phyloP scores from a whole-genome alignment of 2,888 invertebrate species.

The Drosophila colorata region DNA sequence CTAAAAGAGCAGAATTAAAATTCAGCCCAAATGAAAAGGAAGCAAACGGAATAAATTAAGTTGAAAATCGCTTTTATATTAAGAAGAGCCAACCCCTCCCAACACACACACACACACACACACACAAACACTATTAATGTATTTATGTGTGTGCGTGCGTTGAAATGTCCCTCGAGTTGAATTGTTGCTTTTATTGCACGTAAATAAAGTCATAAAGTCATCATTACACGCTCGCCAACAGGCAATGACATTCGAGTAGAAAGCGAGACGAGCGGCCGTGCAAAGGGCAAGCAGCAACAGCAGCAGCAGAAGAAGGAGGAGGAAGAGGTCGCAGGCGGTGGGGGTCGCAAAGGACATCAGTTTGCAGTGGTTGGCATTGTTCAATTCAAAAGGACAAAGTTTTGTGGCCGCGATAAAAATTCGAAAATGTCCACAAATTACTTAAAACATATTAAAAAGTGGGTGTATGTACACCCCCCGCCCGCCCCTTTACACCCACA shows the following conservation, averaged over 20 bases:
- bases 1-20: constrained; percentile 65
- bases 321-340: background rate
- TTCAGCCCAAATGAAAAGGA: constrained; percentile 58
- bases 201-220: constrained; percentile 78
- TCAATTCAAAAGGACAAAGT: constrained; percentile 65
- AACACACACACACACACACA: background rate
- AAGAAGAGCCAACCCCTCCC: constrained; percentile 1
- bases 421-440: constrained; percentile 74
- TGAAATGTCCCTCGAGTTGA: constrained; percentile 37
- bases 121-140: background rate
- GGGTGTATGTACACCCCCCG: background rate
- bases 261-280: background rate
- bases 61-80: constrained; percentile 71
- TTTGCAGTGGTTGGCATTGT: constrained; percentile 41
- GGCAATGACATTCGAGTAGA: constrained; percentile 31
- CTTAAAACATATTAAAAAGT: constrained; percentile 71
- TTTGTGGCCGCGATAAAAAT: constrained; percentile 75
- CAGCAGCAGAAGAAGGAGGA: background rate
- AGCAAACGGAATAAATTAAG: constrained; percentile 69
- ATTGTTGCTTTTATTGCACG: constrained; percentile 71
- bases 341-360: constrained; percentile 31
- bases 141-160: constrained; percentile 11
- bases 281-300: constrained; percentile 5
- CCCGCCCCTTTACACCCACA: constrained; percentile 17
- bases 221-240: constrained; percentile 73